A percentile compares a stretch with the other conserved stretches of the same genome.
phyloP scores from a whole-genome alignment of 2,113 vertebrate genomes.

The Nothocercus julius region DNA sequence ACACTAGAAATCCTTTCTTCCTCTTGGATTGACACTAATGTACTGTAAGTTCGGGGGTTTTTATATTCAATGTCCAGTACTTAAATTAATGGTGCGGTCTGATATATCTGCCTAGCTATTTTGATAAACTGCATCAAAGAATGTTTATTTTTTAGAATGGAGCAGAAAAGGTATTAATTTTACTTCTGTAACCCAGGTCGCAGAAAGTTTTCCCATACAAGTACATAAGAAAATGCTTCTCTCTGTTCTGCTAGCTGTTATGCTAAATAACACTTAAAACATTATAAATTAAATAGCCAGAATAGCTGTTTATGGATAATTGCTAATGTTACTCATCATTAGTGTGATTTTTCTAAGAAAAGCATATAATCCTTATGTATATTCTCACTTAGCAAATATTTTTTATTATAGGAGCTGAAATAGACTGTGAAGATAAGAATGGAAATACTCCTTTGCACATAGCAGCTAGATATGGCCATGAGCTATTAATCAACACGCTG shows the following conservation, averaged over 20 bases:
- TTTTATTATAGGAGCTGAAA: constrained; percentile 87
- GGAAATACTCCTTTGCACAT: constrained; percentile 98
- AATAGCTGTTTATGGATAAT: neutral
- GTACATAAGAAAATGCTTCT: neutral
- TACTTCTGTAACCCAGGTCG: neutral
- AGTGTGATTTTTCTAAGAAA: neutral
- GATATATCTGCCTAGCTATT: neutral
- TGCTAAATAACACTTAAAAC: neutral
- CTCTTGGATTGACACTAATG: neutral
- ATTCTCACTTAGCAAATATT: neutral
- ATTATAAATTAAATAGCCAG: neutral
- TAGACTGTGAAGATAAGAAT: constrained; percentile 98
- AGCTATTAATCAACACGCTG: constrained; percentile 97
- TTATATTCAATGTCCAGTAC: accelerated
- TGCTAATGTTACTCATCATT: neutral
- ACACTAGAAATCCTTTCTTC: neutral
- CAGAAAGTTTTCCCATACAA: neutral
- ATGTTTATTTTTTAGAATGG: neutral
- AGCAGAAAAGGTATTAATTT: neutral
- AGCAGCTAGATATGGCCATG: constrained; percentile 96
- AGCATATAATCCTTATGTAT: neutral
- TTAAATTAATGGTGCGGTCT: neutral
- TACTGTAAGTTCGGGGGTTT: neutral
- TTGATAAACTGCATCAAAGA: neutral
- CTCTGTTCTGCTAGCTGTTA: neutral